These are phyloP conservation scores for Cephus pulcher DNA, from an alignment of 2,888 invertebrate species.

Conservation along the genomic window DNA sequence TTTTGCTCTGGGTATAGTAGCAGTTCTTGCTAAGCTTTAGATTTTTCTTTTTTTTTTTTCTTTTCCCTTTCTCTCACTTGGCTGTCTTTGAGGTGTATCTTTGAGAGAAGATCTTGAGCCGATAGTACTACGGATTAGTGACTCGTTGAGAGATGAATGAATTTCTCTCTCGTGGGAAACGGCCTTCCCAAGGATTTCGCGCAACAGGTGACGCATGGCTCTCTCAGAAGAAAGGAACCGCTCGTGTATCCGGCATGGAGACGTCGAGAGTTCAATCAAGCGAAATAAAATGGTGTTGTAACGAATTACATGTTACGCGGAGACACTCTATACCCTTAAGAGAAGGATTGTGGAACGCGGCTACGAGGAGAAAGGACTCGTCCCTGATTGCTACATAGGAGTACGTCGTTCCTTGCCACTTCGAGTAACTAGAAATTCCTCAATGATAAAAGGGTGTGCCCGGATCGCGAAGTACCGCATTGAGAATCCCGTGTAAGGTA, in stretches of 20 bases:
- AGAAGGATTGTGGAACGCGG: not conserved
- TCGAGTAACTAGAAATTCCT: not conserved
- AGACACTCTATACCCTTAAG: not conserved
- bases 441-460: not conserved
- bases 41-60: not conserved
- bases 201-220: not conserved
- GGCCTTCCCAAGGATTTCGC: not conserved
- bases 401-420: not conserved
- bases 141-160: not conserved
- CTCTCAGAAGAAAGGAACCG: not conserved
- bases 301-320: not conserved
- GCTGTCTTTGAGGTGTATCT: not conserved
- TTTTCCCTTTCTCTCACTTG: not conserved
- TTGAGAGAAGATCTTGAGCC: not conserved
- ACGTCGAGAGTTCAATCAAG: not conserved
- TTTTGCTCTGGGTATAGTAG: slow-evolving; percentile 1
- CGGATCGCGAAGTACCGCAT: not conserved
- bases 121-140: not conserved
- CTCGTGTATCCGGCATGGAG: not conserved
- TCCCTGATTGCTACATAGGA: not conserved
- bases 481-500: not conserved
- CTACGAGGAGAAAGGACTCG: not conserved
- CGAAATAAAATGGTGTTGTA: not conserved
- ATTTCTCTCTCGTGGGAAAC: not conserved
- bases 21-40: not conserved